Conservation (phyloP, 2,113 vertebrate species). For the Varanus komodoensis region DNA sequence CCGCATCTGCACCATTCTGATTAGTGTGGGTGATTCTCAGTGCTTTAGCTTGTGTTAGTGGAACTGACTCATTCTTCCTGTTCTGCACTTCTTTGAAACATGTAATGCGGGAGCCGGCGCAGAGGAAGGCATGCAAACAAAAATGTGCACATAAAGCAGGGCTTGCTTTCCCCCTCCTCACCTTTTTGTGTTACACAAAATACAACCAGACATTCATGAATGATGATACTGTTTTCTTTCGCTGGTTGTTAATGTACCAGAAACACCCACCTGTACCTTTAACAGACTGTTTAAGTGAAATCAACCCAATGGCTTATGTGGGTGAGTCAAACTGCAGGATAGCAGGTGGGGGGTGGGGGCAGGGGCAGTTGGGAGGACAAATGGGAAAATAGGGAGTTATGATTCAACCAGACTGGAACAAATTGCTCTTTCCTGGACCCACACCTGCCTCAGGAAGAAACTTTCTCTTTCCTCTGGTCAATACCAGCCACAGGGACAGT, state of each 20-base stretch:
- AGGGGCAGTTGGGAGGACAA: too few species aligned
- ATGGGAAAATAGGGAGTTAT: not conserved
- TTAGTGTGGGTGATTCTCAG: not conserved
- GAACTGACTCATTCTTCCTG: not conserved
- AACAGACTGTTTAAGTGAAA: not conserved
- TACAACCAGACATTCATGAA: too few species aligned
- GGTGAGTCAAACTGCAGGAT: not conserved
- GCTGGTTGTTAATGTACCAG: not conserved
- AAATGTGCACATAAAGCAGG: not conserved
- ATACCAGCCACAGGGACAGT: not conserved
- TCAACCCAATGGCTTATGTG: not conserved
- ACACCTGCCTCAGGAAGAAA: not conserved
- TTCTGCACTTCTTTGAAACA: not conserved
- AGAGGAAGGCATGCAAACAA: not conserved
- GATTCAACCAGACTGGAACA: not conserved
- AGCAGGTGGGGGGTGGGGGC: too few species aligned
- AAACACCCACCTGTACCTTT: not conserved
- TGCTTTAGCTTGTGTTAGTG: not conserved
- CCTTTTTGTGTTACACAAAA: too few species aligned
- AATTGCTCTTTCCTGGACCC: not conserved
- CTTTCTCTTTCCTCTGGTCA: not conserved
- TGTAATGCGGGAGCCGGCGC: not conserved
- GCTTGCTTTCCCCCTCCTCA: not conserved
- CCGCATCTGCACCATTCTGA: not conserved
- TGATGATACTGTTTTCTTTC: not conserved